Percentiles rank a stretch among this genome's conserved stretches.
phyloP scores from a whole-genome alignment of 2,113 vertebrate species.

The Scolopax mira region DNA sequence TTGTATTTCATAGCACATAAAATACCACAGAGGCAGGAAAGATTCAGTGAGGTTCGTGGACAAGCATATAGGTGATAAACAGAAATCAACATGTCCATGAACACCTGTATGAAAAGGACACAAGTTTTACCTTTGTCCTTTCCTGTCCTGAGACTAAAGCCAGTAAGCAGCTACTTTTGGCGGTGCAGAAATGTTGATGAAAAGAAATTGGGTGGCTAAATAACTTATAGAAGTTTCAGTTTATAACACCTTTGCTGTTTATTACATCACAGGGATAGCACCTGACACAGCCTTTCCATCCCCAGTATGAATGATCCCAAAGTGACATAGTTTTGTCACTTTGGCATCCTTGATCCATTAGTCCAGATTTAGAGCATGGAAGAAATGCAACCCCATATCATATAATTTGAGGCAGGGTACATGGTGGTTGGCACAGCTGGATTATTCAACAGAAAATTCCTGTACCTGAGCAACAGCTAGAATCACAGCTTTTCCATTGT shows the following conservation, averaged over 20 bases:
- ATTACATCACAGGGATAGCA: background rate
- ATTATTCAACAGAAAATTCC: background rate
- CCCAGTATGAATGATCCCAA: background rate
- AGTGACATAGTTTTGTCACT: background rate
- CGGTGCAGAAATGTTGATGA: background rate
- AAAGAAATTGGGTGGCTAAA: background rate
- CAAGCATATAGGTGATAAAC: background rate
- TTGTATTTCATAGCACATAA: background rate
- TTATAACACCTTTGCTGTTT: background rate
- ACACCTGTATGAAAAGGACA: background rate
- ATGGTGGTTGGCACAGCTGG: background rate
- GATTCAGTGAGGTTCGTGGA: background rate
- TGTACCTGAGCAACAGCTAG: background rate
- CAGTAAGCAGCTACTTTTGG: background rate
- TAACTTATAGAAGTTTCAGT: background rate
- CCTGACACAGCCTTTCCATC: background rate
- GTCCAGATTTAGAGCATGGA: background rate
- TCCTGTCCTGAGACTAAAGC: background rate
- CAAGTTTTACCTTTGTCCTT: background rate
- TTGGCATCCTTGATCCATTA: background rate
- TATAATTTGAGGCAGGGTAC: background rate
- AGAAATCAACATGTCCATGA: background rate
- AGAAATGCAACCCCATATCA: background rate
- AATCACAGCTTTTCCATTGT: background rate
- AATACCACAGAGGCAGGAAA: background rate